phyloP scores from a whole-genome alignment of 2,113 vertebrate species.

The Heteronetta atricapilla region DNA sequence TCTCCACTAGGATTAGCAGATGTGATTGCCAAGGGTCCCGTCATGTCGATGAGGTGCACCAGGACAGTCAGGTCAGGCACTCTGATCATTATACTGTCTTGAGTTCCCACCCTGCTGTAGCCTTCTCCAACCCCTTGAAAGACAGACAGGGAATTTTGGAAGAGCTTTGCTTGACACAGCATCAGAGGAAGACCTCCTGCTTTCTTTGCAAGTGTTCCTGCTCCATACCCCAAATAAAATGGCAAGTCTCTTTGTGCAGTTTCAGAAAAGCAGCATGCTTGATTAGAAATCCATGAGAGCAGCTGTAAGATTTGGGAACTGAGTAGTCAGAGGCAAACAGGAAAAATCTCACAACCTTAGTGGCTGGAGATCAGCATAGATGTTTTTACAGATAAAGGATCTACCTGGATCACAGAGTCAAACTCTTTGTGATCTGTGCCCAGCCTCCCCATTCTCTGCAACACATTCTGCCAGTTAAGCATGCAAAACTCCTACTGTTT shows the following conservation, averaged over 20 bases:
- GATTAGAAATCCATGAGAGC: neutral
- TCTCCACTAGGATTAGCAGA: slow-evolving; percentile 92
- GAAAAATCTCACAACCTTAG: neutral
- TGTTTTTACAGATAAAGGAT: neutral
- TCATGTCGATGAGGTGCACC: slow-evolving; percentile 85
- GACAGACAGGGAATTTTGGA: neutral
- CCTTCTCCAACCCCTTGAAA: slow-evolving; percentile 83
- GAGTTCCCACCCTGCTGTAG: slow-evolving; percentile 87
- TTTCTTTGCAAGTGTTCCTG: neutral
- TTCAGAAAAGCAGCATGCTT: neutral
- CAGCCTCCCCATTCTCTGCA: neutral
- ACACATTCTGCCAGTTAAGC: neutral
- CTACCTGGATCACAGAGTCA: neutral
- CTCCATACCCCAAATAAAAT: accelerated
- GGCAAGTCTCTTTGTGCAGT: accelerated
- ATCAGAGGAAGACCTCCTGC: neutral
- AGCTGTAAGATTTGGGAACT: neutral
- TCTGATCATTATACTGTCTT: slow-evolving; percentile 90
- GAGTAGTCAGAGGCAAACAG: neutral
- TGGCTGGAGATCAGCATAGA: neutral
- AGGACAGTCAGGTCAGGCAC: slow-evolving; percentile 88
- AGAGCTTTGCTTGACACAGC: neutral
- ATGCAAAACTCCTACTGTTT: accelerated
- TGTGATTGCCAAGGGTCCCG: slow-evolving; percentile 87
- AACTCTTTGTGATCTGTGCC: neutral